Base-by-base conservation (phyloP, 2,797 vertebrate genomes). In the Apogon hyalosoma region DNA sequence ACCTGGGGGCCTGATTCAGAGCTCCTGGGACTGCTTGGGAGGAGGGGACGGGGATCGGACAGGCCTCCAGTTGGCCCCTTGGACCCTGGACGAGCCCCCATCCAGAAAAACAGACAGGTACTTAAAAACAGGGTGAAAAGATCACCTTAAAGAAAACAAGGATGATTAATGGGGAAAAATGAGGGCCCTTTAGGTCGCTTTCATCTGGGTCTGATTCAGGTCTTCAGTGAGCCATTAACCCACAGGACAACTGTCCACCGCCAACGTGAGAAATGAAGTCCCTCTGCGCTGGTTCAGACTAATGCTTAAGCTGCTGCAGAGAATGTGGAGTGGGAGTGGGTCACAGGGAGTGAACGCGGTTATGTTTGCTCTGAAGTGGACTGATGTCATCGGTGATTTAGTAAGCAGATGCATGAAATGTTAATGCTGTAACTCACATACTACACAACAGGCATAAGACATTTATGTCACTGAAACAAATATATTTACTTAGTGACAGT, bases 71-170 rank as follows among this genome's bases (percentile, higher is more conserved):
- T 86, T 89, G 92, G 91, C 71, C 92, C 87, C 89, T 84, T 88
- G 85, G 86, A 88, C 93, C 88, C 89, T 33, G 87, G 93, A 94
- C 86, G 77, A 92, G 92, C 89, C 77, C 81, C 84, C 75, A 81
- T 84, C 56, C 53, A 84, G 84, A 81, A 84, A 59, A 90, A 92
- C 84, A 89, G 94, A 93, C 93, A 93, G 92, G 93, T 95, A 93
- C 92, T 92, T 93, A 93, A 90, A 92, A 92, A 88, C 77, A 81
- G 91, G 93, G 93, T 92, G 92, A 93, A 94, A 83, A 93, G 94
- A 95, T 93, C 84, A 90, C 83, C 76, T 81, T 75, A 91, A 94
- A 90, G 92, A 93, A 94, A 94, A 93, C 90, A 91, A 92, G 87
- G 88, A 90, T 92, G 94, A 94, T 94, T 93, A 94, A 94, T 94